A percentile compares a stretch with the other conserved stretches of the same genome.
Evolutionary conservation across 2,888 invertebrate species (phyloP).

Genomic region (Euproctis similis): DNA sequence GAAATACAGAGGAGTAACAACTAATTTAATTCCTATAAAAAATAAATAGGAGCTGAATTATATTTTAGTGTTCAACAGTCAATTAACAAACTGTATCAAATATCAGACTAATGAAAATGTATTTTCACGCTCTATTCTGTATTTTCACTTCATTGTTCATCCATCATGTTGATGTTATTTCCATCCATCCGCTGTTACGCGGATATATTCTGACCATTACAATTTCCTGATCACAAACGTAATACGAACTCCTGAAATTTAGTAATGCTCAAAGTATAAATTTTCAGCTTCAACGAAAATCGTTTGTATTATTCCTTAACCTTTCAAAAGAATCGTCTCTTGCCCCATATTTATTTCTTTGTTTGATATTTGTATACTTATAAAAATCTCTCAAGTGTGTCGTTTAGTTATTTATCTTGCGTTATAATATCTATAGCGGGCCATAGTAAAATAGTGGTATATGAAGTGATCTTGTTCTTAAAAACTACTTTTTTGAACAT

Average conservation of each 20-base stretch:
- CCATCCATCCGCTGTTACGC: conserved; percentile 15
- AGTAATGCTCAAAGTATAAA: conserved; percentile 4
- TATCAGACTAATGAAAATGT: conserved; percentile 9
- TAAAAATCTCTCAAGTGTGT: no score
- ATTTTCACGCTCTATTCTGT: conserved; percentile 8
- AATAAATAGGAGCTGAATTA: no score
- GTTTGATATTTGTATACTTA: no score
- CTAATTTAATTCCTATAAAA: no score
- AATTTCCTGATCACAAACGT: conserved; percentile 9
- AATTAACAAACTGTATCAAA: no score
- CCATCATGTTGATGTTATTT: conserved; percentile 16
- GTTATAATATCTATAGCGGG: no score
- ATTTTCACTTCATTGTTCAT: conserved; percentile 10
- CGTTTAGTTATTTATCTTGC: no score
- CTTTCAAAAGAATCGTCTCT: not conserved
- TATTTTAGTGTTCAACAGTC: no score
- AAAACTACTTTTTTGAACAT: no score
- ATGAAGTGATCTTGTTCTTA: no score
- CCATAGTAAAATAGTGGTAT: no score
- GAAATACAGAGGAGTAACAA: no score
- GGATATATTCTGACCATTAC: conserved; percentile 15
- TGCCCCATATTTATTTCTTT: not conserved
- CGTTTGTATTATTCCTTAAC: not conserved
- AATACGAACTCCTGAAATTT: conserved; percentile 9
- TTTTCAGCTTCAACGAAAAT: not conserved